phyloP scores from a whole-genome alignment of 2,888 invertebrate species.

The Caenorhabditis parvicauda region DNA sequence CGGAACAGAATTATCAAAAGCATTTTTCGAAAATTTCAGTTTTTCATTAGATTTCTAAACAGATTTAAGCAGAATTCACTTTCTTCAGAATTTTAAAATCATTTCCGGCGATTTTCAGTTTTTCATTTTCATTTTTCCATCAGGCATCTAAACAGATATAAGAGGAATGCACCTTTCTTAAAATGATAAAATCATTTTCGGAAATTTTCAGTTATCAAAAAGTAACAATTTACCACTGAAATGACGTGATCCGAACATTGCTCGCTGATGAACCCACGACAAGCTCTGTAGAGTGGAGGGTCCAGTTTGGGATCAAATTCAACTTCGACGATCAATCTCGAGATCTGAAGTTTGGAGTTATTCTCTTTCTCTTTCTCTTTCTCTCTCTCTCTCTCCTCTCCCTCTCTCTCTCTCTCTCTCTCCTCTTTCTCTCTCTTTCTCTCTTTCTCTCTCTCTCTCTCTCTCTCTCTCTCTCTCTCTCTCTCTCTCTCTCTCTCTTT shows the following conservation, averaged over 20 bases:
- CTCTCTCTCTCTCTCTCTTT: no score
- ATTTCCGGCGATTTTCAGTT: no score
- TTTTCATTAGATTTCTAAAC: neutral
- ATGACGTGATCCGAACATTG: constrained; percentile 51
- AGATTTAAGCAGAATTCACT: neutral
- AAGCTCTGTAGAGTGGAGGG: constrained; percentile 78
- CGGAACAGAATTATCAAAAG: neutral
- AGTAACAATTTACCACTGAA: constrained; percentile 1
- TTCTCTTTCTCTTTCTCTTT: no score
- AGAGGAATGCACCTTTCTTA: neutral
- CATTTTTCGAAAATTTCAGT: no score
- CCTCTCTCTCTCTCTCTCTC: no score
- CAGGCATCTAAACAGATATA: neutral
- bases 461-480: no score
- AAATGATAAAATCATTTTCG: neutral
- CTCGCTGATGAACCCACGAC: constrained; percentile 65
- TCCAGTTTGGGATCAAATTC: constrained; percentile 87
- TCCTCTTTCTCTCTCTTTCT: no score
- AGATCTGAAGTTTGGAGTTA: constrained; percentile 62
- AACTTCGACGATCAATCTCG: constrained; percentile 56
- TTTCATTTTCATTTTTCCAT: neutral
- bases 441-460: no score
- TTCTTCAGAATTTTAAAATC: neutral
- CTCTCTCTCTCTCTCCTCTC: no score
- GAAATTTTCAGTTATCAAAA: neutral